A percentile compares a stretch with the other conserved stretches of the same genome.
Evolutionary conservation across 2,113 vertebrate genomes (phyloP).

Genomic region (Heliornis fulica): DNA sequence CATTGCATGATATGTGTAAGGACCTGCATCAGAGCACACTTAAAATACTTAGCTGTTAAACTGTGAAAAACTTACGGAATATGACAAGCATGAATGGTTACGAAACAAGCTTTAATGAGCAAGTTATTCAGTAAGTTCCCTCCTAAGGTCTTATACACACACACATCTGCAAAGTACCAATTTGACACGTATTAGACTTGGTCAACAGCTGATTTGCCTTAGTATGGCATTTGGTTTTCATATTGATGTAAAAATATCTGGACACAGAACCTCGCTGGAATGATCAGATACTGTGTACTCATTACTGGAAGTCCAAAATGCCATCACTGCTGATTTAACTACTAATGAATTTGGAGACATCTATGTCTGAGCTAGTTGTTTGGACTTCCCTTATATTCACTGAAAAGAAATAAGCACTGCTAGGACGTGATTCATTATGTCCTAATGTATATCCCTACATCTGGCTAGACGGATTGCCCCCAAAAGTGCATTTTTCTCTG

Average conservation of each 20-base stretch:
- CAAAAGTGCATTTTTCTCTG: constrained; percentile 6
- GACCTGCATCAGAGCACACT: background rate
- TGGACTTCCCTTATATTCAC: background rate
- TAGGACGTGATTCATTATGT: background rate
- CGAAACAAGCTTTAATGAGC: background rate
- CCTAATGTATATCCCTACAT: background rate
- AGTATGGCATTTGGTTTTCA: background rate
- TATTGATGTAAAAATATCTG: background rate
- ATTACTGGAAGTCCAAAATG: background rate
- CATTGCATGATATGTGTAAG: background rate
- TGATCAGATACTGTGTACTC: background rate
- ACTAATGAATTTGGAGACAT: background rate
- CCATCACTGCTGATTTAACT: background rate
- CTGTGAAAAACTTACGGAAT: background rate
- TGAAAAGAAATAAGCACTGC: background rate
- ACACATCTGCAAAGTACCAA: background rate
- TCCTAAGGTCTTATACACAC: background rate
- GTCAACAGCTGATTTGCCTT: background rate
- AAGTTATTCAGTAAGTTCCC: background rate
- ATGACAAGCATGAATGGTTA: background rate
- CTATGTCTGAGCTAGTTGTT: background rate
- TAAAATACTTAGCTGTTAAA: background rate
- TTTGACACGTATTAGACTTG: background rate
- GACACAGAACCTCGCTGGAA: background rate
- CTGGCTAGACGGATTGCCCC: background rate